phyloP scores from a whole-genome alignment of 2,113 vertebrate genomes.

The Chloebia gouldiae region DNA sequence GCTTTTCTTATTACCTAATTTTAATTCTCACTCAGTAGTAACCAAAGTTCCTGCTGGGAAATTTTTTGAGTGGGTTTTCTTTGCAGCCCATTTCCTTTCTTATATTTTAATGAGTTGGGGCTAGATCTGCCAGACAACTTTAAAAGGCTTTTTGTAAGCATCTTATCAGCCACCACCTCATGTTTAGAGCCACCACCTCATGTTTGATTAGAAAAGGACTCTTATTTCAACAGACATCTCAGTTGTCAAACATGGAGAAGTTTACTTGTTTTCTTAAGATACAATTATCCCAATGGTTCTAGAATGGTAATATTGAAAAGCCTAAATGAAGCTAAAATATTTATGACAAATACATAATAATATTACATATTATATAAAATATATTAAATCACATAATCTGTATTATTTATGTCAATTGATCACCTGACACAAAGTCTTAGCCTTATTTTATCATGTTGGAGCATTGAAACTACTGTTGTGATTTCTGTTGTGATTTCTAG shows the following conservation, averaged over 20 bases:
- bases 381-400: neutral
- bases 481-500: neutral
- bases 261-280: conserved; percentile 26
- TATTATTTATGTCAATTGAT: neutral
- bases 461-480: neutral
- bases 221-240: neutral
- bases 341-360: neutral
- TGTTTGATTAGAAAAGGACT: neutral
- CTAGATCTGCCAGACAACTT: conserved; percentile 13
- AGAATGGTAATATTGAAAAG: neutral
- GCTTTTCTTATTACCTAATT: conserved; percentile 18
- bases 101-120: neutral
- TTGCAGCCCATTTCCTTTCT: neutral
- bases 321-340: conserved; percentile 30
- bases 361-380: neutral
- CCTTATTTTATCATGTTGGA: neutral
- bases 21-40: conserved; percentile 27
- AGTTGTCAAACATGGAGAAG: neutral
- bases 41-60: neutral
- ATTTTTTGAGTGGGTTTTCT: conserved; percentile 15
- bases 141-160: conserved; percentile 12
- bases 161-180: neutral
- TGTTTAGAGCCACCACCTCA: neutral
- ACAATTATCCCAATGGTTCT: neutral
- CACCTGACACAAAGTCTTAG: neutral